Evolutionary conservation across 2,888 invertebrate species (phyloP).

Genomic region (Diarsia brunnea): DNA sequence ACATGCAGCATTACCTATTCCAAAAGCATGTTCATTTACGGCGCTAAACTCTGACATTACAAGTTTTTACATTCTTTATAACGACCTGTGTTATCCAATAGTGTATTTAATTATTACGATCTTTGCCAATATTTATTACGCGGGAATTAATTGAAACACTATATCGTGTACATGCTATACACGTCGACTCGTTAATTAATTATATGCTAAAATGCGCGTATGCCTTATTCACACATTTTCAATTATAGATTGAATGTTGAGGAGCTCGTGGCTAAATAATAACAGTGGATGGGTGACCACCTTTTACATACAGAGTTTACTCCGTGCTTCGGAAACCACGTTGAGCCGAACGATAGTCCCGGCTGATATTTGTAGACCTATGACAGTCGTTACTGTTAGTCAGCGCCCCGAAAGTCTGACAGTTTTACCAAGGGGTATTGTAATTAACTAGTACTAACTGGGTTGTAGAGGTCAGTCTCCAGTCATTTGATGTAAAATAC

Average conservation of each 20-base stretch:
- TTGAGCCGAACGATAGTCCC: too few species aligned
- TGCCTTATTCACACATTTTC: slow-evolving; percentile 58
- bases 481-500: too few species aligned
- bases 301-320: too few species aligned
- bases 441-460: too few species aligned
- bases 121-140: slow-evolving; percentile 77
- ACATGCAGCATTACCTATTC: slow-evolving; percentile 66
- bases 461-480: too few species aligned
- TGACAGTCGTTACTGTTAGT: too few species aligned
- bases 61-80: slow-evolving; percentile 71
- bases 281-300: too few species aligned
- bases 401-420: too few species aligned
- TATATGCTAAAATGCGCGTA: slow-evolving; percentile 62
- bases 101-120: slow-evolving; percentile 77
- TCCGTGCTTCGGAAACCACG: too few species aligned
- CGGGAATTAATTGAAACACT: slow-evolving; percentile 78
- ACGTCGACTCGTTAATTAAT: slow-evolving; percentile 70
- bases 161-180: slow-evolving; percentile 66
- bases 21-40: slow-evolving; percentile 68
- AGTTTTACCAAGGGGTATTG: too few species aligned
- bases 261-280: too few species aligned
- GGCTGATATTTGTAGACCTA: too few species aligned
- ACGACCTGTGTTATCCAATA: slow-evolving; percentile 68
- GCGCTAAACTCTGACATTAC: slow-evolving; percentile 67
- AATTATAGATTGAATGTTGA: slow-evolving; percentile 39